Conservation (phyloP, 2,888 invertebrate species). For the Anoplius nigerrimus region DNA sequence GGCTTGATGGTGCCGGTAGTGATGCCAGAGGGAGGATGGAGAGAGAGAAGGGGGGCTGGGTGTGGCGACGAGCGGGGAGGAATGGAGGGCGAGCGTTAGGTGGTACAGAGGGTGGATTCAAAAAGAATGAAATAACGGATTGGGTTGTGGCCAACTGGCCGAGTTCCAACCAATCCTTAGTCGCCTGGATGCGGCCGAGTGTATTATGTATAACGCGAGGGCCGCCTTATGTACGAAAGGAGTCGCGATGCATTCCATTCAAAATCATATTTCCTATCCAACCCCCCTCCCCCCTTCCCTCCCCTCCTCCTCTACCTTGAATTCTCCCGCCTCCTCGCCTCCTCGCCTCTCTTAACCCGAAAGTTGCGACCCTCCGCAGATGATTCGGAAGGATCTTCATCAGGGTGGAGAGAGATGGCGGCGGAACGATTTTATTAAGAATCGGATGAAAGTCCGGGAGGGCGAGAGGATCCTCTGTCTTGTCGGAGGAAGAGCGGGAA, state of each 20-base stretch:
- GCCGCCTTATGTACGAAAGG: constrained; percentile 45
- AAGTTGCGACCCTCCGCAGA: no score
- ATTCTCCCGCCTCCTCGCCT: no score
- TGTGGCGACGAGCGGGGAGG: constrained; percentile 38
- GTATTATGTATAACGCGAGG: constrained; percentile 62
- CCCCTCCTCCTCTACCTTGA: no score
- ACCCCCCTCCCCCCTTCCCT: no score
- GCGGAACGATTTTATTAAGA: no score
- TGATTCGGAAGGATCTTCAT: no score
- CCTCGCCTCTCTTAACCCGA: no score
- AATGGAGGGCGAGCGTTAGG: constrained; percentile 54
- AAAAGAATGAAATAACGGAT: constrained; percentile 75
- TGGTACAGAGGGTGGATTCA: constrained; percentile 63
- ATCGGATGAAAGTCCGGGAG: no score
- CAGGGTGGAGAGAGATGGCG: no score
- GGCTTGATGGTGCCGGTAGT: constrained; percentile 5
- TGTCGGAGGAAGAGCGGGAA: no score
- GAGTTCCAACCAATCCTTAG: constrained; percentile 73
- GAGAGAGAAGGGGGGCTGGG: constrained; percentile 6
- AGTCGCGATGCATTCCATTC: constrained; percentile 61
- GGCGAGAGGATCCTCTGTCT: no score
- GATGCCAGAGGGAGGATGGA: constrained; percentile 21
- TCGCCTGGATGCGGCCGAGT: constrained; percentile 61
- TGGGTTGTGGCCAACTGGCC: constrained; percentile 74
- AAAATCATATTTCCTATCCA: constrained; percentile 60